Base-by-base conservation (phyloP, 2,113 vertebrate species). In the Acanthisitta chloris region DNA sequence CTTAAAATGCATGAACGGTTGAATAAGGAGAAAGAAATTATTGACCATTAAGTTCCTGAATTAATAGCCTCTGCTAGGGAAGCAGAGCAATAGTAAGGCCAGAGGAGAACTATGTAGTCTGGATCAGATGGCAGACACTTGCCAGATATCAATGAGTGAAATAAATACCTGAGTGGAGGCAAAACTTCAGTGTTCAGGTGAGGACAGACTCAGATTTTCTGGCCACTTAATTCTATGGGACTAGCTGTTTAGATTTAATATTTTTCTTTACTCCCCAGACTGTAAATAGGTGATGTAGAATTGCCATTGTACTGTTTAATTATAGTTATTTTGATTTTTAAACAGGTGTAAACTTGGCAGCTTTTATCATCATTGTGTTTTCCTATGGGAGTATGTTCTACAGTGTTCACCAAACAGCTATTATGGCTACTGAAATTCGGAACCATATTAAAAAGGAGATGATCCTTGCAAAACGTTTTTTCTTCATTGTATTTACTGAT, bases 321-420 rank as follows among this genome's bases (percentile, higher is more conserved):
- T 58, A 52, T 58, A 89, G 94, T n/a, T 17, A 43, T 64, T 89
- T 89, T 94, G 49, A 94, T 29, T 95, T 90, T 84, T 77, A 81
- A 89, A 95, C 94, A 99, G 99, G 99, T 96, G 97, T 99, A 95
- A 99, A 99, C 96, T 96, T 99, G 97, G 98, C 98, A 82, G 99
- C 99, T 5, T 99, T 99, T 95, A 98, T 99, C 96, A 98, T 99
- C 97, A 99, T 99, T 38, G 98, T 99, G 24, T 98, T 99, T 90
- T 99, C 99, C 84, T 99, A 99, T 1, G 99, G 99, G 88, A 99
- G 99, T 94, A 99, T 99, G 99, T 99, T 99, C 97, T 99, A 99
- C 95, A 99, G 98, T 76, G 98, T 99, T 94, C 99, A 99, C 94
- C 98, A 98, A 91, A 99, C 99, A 45, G 97, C 99, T 17, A 98